phyloP scores from a whole-genome alignment of 1,140 invertebrate species.

The Microplitis demolitor region DNA sequence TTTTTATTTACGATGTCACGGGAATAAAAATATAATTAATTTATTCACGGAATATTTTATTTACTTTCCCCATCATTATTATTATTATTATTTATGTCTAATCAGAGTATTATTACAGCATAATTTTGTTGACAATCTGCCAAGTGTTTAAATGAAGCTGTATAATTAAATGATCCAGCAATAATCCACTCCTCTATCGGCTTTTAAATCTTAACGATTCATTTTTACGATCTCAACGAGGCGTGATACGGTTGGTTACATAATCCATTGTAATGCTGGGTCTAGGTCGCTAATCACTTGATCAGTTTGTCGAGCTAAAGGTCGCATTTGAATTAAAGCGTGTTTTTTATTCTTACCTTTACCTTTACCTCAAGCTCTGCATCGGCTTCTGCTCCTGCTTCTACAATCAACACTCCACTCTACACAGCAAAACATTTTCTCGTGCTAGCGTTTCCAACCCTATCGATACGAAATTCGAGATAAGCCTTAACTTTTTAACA shows the following conservation, averaged over 20 bases:
- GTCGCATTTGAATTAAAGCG: neutral
- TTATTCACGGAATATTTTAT: neutral
- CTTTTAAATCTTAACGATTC: conserved; percentile 22
- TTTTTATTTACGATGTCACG: neutral
- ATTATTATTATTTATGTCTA: neutral
- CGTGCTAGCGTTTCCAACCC: too few species aligned
- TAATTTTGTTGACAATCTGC: conserved; percentile 11
- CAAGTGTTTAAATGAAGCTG: neutral
- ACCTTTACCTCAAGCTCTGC: too few species aligned
- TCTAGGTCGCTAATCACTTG: conserved; percentile 21
- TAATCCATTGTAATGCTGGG: conserved; percentile 26
- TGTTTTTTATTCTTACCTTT: too few species aligned
- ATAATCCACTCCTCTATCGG: neutral
- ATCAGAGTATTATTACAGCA: neutral
- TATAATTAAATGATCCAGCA: neutral
- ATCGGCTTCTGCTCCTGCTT: too few species aligned
- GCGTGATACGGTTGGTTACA: conserved; percentile 9
- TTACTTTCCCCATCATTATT: neutral
- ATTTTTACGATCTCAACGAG: conserved; percentile 19
- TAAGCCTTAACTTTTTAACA: conserved; percentile 1
- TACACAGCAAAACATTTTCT: too few species aligned
- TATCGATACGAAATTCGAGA: neutral
- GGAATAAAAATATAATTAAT: conserved; percentile 9
- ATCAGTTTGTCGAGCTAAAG: conserved; percentile 10
- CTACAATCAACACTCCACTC: too few species aligned